A percentile compares a stretch with the other conserved stretches of the same genome.
phyloP scores from a whole-genome alignment of 2,797 vertebrate species.

The Syngnathus rostellatus region DNA sequence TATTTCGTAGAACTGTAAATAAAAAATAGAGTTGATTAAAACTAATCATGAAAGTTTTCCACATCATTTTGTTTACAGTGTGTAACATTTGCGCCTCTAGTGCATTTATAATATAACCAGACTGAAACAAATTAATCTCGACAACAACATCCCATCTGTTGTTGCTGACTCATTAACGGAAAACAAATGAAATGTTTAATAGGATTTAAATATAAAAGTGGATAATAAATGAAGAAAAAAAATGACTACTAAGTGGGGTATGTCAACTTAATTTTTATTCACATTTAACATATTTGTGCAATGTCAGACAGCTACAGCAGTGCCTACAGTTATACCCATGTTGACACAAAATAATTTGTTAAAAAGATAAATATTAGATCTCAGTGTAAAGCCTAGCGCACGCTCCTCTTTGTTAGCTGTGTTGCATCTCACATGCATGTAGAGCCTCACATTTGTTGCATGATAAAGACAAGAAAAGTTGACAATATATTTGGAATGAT shows the following conservation, averaged over 20 bases:
- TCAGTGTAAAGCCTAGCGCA: conserved; percentile 42
- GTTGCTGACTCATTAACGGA: neutral
- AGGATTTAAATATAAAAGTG: neutral
- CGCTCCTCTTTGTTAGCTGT: conserved; percentile 22
- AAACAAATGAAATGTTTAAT: conserved; percentile 4
- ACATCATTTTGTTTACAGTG: neutral
- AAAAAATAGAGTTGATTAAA: neutral
- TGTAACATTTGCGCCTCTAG: neutral
- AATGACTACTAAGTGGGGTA: conserved; percentile 17
- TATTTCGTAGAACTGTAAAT: neutral
- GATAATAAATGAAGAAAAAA: neutral
- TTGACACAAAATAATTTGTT: conserved; percentile 50
- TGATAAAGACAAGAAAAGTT: neutral
- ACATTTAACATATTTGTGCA: conserved; percentile 48
- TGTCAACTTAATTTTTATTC: conserved; percentile 48
- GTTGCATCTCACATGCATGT: conserved; percentile 46
- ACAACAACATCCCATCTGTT: neutral
- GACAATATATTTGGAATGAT: neutral
- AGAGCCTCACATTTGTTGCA: conserved; percentile 31
- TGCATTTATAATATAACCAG: neutral
- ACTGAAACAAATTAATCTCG: neutral
- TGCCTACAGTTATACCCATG: conserved; percentile 45
- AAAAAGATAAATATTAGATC: conserved; percentile 58
- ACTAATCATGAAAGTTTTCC: neutral
- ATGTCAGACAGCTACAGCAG: conserved; percentile 49